These are phyloP conservation scores for Chaetops frenatus DNA, from an alignment of 2,113 vertebrate genomes.

Conservation along the genomic window DNA sequence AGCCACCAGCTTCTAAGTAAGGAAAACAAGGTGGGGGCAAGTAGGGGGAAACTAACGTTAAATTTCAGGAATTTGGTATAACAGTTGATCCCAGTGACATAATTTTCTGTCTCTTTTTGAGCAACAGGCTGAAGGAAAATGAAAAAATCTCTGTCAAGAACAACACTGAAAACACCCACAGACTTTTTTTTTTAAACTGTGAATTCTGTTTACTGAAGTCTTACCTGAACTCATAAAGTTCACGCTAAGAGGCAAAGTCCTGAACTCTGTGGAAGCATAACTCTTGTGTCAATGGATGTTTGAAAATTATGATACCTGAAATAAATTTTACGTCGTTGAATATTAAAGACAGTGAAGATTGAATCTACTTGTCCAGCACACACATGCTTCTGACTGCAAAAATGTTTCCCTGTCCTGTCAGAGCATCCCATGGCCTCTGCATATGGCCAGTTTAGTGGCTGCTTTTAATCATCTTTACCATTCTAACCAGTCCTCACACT, in stretches of 20 bases:
- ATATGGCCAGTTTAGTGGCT: not conserved
- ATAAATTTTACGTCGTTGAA: not conserved
- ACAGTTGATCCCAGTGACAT: not conserved
- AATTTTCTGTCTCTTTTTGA: not conserved
- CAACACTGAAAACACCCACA: not conserved
- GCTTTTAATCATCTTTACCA: not conserved
- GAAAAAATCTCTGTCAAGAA: not conserved
- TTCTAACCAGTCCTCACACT: not conserved
- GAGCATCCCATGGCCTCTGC: not conserved
- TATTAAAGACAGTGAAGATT: not conserved
- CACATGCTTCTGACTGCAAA: not conserved
- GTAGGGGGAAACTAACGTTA: not conserved
- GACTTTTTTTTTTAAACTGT: not conserved
- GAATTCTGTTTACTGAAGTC: not conserved
- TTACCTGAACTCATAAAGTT: not conserved
- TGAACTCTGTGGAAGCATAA: not conserved
- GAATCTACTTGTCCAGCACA: not conserved
- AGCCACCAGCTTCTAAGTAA: not conserved
- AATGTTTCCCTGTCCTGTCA: not conserved
- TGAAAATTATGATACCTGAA: not conserved
- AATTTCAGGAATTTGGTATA: not conserved
- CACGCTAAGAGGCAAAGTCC: not conserved
- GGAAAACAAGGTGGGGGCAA: not conserved
- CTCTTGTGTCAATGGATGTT: not conserved
- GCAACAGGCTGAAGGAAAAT: not conserved